These are phyloP conservation scores for Calephelis perditalis DNA, from an alignment of 2,888 invertebrate genomes.

Conservation along the genomic window DNA sequence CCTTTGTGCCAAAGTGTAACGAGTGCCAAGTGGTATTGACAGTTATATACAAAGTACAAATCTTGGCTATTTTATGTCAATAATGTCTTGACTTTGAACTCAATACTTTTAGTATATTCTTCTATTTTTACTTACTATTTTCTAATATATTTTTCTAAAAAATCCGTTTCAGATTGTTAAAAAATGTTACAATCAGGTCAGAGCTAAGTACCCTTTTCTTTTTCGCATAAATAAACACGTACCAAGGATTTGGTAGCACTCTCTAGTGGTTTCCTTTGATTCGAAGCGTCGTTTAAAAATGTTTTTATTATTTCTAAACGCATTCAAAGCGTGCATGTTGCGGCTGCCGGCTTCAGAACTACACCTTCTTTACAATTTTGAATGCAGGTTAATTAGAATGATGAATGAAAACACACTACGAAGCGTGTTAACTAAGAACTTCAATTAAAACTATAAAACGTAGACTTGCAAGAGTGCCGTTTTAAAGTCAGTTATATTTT, in stretches of 20 bases:
- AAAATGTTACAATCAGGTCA: conserved; percentile 6
- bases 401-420: conserved; percentile 5
- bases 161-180: conserved; percentile 1
- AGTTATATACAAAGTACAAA: no score
- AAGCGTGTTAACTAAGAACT: no score
- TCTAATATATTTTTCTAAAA: background rate
- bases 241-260: conserved; percentile 2
- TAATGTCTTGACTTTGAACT: no score
- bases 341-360: conserved; percentile 6
- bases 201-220: background rate
- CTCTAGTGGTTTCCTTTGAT: conserved; percentile 7
- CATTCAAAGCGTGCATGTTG: conserved; percentile 9
- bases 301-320: conserved; percentile 11
- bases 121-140: no score
- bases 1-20: no score
- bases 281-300: conserved; percentile 6
- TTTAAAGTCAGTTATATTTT: no score
- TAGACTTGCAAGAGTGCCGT: no score
- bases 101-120: no score
- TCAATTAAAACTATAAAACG: no score
- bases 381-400: conserved; percentile 24
- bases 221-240: conserved; percentile 10
- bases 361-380: conserved; percentile 7
- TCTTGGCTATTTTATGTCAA: no score
- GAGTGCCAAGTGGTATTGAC: no score